A percentile compares a stretch with the other conserved stretches of the same genome.
phyloP scores from a whole-genome alignment of 2,888 invertebrate species.

The Lordiphosa andalusiaca region DNA sequence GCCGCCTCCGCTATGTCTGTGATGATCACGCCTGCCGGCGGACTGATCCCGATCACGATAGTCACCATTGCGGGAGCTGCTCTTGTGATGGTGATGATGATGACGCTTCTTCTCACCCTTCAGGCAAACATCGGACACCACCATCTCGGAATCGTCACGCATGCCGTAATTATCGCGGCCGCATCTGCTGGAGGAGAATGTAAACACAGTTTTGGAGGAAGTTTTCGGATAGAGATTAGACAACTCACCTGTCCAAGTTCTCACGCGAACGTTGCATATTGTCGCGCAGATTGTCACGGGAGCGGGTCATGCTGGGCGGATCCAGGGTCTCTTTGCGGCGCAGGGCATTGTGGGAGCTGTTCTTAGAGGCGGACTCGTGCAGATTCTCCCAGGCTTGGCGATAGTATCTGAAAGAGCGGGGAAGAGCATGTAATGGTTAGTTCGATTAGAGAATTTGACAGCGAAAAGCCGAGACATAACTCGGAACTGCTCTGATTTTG shows the following conservation, averaged over 20 bases:
- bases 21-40: conserved; percentile 78
- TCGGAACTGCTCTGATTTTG: too few relatives aligned
- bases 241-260: conserved; percentile 78
- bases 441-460: too few relatives aligned
- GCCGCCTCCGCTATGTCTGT: conserved; percentile 78
- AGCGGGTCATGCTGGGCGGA: conserved; percentile 82
- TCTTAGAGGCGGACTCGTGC: conserved; percentile 88
- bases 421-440: too few relatives aligned
- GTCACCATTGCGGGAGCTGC: conserved; percentile 78
- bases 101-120: conserved; percentile 81
- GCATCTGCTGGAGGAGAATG: conserved; percentile 48
- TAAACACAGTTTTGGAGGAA: too few relatives aligned
- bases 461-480: too few relatives aligned
- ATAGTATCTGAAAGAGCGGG: conserved; percentile 83
- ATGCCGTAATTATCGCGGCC: conserved; percentile 81
- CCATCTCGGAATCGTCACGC: conserved; percentile 88
- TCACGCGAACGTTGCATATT: conserved; percentile 80
- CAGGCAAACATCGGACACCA: conserved; percentile 84
- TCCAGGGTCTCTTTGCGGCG: conserved; percentile 87
- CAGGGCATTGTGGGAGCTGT: conserved; percentile 82
- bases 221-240: not conserved
- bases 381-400: conserved; percentile 96
- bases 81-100: conserved; percentile 80
- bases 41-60: conserved; percentile 79
- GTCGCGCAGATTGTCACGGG: conserved; percentile 78